Evolutionary conservation across 1,140 invertebrate species (phyloP).

Genomic region (Solen grandis): DNA sequence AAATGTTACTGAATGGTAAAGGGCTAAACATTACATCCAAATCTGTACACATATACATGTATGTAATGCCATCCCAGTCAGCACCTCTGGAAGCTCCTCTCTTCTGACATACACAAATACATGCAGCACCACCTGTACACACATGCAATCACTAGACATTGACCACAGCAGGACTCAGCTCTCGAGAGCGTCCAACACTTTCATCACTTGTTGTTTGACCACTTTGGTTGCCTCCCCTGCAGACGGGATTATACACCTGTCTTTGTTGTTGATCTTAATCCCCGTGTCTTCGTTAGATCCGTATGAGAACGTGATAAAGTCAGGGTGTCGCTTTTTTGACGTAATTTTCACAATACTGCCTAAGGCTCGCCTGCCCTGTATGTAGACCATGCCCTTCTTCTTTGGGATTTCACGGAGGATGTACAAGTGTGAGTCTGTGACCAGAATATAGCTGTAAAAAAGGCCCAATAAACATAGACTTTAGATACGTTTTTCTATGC

Average conservation of each 20-base stretch:
- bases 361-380: conserved; percentile 91
- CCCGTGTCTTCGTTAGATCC: conserved; percentile 88
- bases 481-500: not conserved
- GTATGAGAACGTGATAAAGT: conserved; percentile 98
- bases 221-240: conserved; percentile 94
- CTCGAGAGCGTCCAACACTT: conserved; percentile 78
- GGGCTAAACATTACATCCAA: too few relatives aligned
- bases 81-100: too few relatives aligned
- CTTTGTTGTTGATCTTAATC: conserved; percentile 87
- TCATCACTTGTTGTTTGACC: conserved; percentile 87
- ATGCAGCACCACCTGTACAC: too few relatives aligned
- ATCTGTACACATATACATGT: too few relatives aligned
- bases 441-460: conserved; percentile 88
- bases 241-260: conserved; percentile 94
- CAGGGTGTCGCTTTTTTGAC: conserved; percentile 94
- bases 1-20: too few relatives aligned
- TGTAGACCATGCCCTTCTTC: conserved; percentile 88
- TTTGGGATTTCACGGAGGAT: conserved; percentile 91
- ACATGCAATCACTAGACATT: too few relatives aligned
- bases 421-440: conserved; percentile 94
- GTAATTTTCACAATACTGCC: conserved; percentile 97
- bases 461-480: conserved; percentile 40
- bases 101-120: too few relatives aligned
- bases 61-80: too few relatives aligned
- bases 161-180: conserved; percentile 65